Evolutionary conservation across 2,888 invertebrate genomes (phyloP).

Genomic region (Trachelus iudaicus): DNA sequence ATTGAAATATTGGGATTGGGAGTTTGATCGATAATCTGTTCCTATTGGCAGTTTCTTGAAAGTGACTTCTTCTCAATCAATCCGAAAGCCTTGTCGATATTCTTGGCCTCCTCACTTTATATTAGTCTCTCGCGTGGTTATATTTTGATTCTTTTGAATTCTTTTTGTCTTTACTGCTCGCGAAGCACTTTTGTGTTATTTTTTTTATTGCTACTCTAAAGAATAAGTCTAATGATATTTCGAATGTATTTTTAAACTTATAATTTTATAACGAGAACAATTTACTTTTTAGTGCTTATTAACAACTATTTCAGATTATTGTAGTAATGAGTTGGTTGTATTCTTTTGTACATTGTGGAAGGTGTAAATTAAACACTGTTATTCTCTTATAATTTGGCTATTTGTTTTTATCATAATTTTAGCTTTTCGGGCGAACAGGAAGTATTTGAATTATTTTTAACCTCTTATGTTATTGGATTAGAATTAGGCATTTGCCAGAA

Average conservation of each 20-base stretch:
- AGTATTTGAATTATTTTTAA: too few relatives aligned
- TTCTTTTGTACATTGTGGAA: not conserved
- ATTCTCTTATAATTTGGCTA: too few relatives aligned
- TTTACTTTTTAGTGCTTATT: not conserved
- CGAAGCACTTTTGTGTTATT: not conserved
- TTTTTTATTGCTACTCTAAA: not conserved
- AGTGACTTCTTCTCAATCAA: not conserved
- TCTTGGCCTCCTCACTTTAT: not conserved
- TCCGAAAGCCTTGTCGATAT: not conserved
- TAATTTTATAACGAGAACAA: not conserved
- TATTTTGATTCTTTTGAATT: not conserved
- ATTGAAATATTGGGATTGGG: not conserved
- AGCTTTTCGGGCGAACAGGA: too few relatives aligned
- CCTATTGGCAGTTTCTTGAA: too few relatives aligned
- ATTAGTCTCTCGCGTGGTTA: not conserved
- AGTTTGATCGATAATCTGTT: not conserved
- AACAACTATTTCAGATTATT: not conserved
- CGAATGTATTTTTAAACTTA: too few relatives aligned
- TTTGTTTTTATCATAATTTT: too few relatives aligned
- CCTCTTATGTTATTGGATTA: too few relatives aligned
- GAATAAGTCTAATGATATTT: not conserved
- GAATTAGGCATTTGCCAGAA: too few relatives aligned
- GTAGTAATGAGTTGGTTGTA: not conserved
- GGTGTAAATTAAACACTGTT: too few relatives aligned
- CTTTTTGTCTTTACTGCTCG: not conserved